These are phyloP conservation scores for Archocentrus centrarchus DNA, from an alignment of 2,113 vertebrate genomes.

Conservation along the genomic window DNA sequence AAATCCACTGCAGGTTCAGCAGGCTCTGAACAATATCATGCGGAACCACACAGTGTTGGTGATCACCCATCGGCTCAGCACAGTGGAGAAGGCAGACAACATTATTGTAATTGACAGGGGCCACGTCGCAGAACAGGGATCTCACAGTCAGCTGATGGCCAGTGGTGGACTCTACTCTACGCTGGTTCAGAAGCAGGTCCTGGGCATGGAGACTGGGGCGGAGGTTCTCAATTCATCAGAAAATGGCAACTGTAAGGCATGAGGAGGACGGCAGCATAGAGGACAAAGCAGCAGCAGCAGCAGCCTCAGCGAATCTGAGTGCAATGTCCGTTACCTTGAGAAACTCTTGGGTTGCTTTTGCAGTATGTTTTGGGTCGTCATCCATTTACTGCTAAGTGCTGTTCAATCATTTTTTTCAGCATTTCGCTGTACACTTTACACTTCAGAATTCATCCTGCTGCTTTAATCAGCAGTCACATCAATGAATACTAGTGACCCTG, in stretches of 20 bases:
- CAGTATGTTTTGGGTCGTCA: too few relatives aligned
- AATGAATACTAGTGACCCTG: too few relatives aligned
- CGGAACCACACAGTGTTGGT: slow-evolving; percentile 88
- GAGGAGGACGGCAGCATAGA: slow-evolving; percentile 1
- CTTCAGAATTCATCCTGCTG: too few relatives aligned
- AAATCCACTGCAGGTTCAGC: slow-evolving; percentile 85
- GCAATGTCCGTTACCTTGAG: not conserved
- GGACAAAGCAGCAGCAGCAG: slow-evolving; percentile 66
- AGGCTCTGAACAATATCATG: slow-evolving; percentile 88
- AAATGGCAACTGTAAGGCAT: not conserved
- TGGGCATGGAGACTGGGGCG: slow-evolving; percentile 79
- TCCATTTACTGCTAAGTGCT: too few relatives aligned
- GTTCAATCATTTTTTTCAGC: too few relatives aligned
- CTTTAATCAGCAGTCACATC: too few relatives aligned
- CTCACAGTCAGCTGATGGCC: slow-evolving; percentile 90
- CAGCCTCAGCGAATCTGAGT: slow-evolving; percentile 67
- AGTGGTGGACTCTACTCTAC: slow-evolving; percentile 88
- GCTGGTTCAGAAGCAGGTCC: slow-evolving; percentile 93
- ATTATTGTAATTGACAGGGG: slow-evolving; percentile 94
- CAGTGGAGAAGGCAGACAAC: slow-evolving; percentile 91
- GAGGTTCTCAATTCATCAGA: slow-evolving; percentile 32
- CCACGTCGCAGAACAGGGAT: slow-evolving; percentile 89
- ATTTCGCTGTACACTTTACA: too few relatives aligned
- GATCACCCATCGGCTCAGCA: slow-evolving; percentile 96
- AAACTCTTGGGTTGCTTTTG: too few relatives aligned